Conservation (phyloP, 2,113 vertebrate genomes). For the Cyanoliseus patagonus region DNA sequence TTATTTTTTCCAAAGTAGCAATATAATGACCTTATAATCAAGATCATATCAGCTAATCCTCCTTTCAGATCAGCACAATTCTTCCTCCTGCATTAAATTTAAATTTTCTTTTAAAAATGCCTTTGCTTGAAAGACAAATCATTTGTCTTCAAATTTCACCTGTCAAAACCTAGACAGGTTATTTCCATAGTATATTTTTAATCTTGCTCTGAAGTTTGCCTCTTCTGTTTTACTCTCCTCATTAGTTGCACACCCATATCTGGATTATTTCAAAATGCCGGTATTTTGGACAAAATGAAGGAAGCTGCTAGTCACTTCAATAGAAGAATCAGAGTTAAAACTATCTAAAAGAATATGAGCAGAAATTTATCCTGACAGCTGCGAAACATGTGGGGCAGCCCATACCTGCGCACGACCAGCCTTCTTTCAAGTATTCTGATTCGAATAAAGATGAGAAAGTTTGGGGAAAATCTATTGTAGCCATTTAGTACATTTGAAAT, state of each 20-base stretch:
- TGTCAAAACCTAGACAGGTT: constrained; percentile 37
- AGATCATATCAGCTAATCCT: constrained; percentile 24
- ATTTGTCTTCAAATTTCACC: constrained; percentile 66
- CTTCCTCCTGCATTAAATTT: constrained; percentile 51
- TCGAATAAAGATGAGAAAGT: neutral
- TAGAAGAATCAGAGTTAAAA: neutral
- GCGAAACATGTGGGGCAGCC: neutral
- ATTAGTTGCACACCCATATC: neutral
- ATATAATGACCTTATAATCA: neutral
- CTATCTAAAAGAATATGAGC: neutral
- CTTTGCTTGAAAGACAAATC: constrained; percentile 53
- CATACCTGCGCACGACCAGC: neutral
- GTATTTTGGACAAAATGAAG: neutral
- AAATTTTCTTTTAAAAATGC: constrained; percentile 44
- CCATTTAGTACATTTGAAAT: neutral
- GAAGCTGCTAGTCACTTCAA: neutral
- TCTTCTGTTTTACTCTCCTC: constrained; percentile 25
- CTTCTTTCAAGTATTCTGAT: neutral
- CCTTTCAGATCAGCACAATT: constrained; percentile 14
- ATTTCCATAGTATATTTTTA: constrained; percentile 61
- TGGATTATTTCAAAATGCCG: constrained; percentile 33
- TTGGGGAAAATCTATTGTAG: neutral
- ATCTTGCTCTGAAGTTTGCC: constrained; percentile 52
- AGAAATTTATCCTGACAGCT: neutral
- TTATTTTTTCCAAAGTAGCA: neutral